phyloP scores from a whole-genome alignment of 2,113 vertebrate genomes.

The Uria aalge region DNA sequence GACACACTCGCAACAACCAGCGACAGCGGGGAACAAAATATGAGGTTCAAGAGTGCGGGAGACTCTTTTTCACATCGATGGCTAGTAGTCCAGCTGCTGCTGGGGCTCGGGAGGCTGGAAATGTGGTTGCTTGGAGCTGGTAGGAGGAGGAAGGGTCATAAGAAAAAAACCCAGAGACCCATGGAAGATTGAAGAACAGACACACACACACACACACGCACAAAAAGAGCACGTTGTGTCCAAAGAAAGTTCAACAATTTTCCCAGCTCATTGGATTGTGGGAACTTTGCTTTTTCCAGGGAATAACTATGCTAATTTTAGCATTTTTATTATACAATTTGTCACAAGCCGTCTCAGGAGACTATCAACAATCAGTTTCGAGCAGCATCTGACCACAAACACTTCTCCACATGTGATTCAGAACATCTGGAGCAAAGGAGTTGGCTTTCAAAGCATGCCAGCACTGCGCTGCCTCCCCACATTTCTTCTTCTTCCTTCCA shows the following conservation, averaged over 20 bases:
- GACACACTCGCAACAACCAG: rapidly evolving
- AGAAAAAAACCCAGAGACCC: not conserved
- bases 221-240: conserved; percentile 45
- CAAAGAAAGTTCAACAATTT: conserved; percentile 72
- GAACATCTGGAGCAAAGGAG: conserved; percentile 70
- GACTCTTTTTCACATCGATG: rapidly evolving
- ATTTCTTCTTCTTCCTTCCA: not conserved
- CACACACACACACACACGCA: not conserved
- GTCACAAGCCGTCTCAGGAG: conserved; percentile 78
- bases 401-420: conserved; percentile 74
- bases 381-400: conserved; percentile 74
- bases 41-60: rapidly evolving
- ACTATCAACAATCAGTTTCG: conserved; percentile 75
- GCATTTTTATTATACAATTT: conserved; percentile 81
- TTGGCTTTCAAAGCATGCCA: not conserved
- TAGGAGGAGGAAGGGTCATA: conserved; percentile 3
- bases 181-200: conserved; percentile 18
- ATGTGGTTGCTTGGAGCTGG: not conserved
- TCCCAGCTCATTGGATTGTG: conserved; percentile 82
- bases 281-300: conserved; percentile 78
- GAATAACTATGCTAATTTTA: conserved; percentile 80
- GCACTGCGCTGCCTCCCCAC: not conserved
- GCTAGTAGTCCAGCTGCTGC: not conserved
- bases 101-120: not conserved
- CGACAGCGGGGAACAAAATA: rapidly evolving